Evolutionary conservation across 2,888 invertebrate genomes (phyloP), one percentile per base, ranked within the genome.

Genomic region (Tachystola acroxantha): DNA sequence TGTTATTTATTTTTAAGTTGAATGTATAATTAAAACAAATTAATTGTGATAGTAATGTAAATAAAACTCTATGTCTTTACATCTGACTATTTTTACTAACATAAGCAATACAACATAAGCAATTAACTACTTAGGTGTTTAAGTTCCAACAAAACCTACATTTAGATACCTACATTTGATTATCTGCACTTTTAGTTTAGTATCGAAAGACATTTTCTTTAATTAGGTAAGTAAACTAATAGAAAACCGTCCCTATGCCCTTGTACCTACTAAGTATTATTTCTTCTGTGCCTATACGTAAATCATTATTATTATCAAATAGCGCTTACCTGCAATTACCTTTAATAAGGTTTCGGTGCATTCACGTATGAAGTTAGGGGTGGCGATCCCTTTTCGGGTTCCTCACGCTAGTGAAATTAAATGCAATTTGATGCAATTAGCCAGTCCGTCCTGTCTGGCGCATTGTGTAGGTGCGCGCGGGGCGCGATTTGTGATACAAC

Each of bases 1-100:
- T 73, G 84, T 82, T 84, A 78, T 71, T 77, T 84, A 79, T 57
- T 84, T 81, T 63, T 82, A 79, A 78, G 75, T 62, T 66, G 51
- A 63, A 63, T 67, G 66, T 71, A 16, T 16, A 16, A 16, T 53
- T 54, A 52, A 47, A 43, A 40, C 32, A 42, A 39, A 42, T 43
- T 34, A 37, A 46, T 72, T 82, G 80, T 84, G 80, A 82, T 82
- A 78, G 66, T 64, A 68, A 65, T 74, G 71, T 80, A 75, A 81
- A 79, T 80, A 79, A 72, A 80, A 50, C 41, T 61, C 56, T 58
- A 57, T 46, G 47, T 49, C 48, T 52, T 54, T 40, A 34, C 30
- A 36, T 27, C n/a, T 34, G 12, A 32, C 19, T 19, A 37, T 32
- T 20, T 28, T 20, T 13, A 19, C 33, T 29, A 29, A 12, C n/a